phyloP scores from a whole-genome alignment of 2,113 vertebrate species.

The Macrotis lagotis region DNA sequence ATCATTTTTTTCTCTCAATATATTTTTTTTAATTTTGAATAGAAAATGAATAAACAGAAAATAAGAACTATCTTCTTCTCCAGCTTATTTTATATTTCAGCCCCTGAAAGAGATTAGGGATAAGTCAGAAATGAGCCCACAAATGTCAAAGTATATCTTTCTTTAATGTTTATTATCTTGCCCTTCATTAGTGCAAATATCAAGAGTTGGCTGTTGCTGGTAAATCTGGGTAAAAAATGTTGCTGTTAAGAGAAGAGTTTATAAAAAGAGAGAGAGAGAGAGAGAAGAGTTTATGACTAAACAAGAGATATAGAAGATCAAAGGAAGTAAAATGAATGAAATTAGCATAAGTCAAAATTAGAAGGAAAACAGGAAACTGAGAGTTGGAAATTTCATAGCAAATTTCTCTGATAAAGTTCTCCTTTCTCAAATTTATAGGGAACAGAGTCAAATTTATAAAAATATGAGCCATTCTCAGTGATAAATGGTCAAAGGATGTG shows the following conservation, averaged over 20 bases:
- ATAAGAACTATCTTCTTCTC: background rate
- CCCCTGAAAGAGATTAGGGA: background rate
- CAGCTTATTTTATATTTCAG: background rate
- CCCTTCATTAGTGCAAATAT: background rate
- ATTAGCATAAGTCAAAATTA: background rate
- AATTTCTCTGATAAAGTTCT: background rate
- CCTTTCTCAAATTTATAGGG: background rate
- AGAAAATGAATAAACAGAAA: background rate
- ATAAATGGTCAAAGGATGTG: background rate
- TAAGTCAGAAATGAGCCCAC: background rate
- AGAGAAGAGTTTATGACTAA: background rate
- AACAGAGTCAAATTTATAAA: background rate
- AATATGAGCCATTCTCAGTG: background rate
- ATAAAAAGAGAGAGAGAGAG: too few relatives aligned
- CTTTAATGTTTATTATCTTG: background rate
- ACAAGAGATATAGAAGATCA: background rate
- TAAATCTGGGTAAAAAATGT: background rate
- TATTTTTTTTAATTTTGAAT: background rate
- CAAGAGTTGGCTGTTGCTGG: background rate
- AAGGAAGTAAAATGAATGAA: background rate
- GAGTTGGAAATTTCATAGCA: background rate
- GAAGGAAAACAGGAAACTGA: background rate
- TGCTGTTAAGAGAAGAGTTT: background rate
- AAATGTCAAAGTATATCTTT: background rate
- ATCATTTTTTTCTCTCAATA: background rate